phyloP scores from a whole-genome alignment of 2,113 vertebrate genomes.

The Antennarius striatus region DNA sequence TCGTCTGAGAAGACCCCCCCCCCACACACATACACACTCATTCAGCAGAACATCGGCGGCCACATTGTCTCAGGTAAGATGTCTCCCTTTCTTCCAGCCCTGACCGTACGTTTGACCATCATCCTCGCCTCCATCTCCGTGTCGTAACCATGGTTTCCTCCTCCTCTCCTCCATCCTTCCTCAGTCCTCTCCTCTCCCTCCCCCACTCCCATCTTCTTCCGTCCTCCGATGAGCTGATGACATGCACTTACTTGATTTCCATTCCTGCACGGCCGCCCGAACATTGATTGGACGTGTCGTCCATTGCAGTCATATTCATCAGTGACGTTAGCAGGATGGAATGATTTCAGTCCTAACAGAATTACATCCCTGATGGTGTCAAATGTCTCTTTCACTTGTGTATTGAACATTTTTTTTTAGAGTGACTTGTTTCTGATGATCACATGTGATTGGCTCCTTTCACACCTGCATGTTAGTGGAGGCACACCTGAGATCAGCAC shows the following conservation, averaged over 20 bases:
- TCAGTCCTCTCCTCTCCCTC: constrained; percentile 37
- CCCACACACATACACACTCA: constrained; percentile 7
- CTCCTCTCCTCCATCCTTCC: constrained; percentile 20
- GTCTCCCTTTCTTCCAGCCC: background rate
- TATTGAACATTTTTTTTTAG: background rate
- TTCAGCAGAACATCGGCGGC: constrained; percentile 7
- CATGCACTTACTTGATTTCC: constrained; percentile 49
- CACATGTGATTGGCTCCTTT: constrained; percentile 31
- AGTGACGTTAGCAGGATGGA: background rate
- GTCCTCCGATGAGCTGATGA: constrained; percentile 55
- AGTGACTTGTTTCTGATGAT: constrained; percentile 11
- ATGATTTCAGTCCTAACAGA: background rate
- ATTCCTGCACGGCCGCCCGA: constrained; percentile 21
- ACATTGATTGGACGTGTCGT: constrained; percentile 21
- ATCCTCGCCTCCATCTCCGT: constrained; percentile 45
- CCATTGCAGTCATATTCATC: background rate
- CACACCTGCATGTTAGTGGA: constrained; percentile 20
- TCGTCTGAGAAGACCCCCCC: constrained; percentile 54
- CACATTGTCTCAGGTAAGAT: constrained; percentile 74
- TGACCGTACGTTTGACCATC: background rate
- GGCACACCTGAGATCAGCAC: constrained; percentile 39
- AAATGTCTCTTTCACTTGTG: background rate
- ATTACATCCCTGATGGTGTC: background rate
- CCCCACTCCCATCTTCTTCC: constrained; percentile 30
- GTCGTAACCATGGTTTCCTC: constrained; percentile 70